Conservation (phyloP, 2,797 vertebrate species). For the Oreochromis mossambicus region DNA sequence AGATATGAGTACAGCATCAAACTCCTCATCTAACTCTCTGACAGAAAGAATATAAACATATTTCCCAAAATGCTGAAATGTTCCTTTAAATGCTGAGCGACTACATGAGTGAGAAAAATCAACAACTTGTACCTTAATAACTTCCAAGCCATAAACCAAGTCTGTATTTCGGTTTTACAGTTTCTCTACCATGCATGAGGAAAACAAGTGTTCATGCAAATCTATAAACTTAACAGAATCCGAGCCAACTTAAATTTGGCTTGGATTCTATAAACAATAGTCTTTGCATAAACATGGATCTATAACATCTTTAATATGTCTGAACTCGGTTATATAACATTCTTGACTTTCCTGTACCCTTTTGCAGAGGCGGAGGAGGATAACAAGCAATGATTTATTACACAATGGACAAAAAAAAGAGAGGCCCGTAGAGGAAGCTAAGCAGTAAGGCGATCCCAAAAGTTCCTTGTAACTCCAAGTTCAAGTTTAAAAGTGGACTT, state of each 20-base stretch:
- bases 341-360: background rate
- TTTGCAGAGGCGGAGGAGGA: background rate
- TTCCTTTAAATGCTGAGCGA: background rate
- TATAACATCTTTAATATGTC: slow-evolving; percentile 57
- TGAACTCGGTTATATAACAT: slow-evolving; percentile 38
- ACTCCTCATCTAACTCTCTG: background rate
- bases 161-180: background rate
- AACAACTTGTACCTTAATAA: background rate
- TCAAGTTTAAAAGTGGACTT: background rate
- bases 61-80: background rate
- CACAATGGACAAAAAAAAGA: background rate
- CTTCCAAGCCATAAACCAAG: background rate
- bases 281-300: slow-evolving; percentile 26
- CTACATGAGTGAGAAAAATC: background rate
- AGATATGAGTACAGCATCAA: background rate
- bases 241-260: background rate
- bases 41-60: background rate
- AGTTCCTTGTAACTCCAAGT: background rate
- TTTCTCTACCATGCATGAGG: background rate
- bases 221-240: slow-evolving; percentile 14
- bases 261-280: slow-evolving; percentile 27
- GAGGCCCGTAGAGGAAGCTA: background rate
- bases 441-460: background rate
- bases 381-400: background rate
- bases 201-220: slow-evolving; percentile 11